Conservation (phyloP, 2,113 vertebrate species). For the Macrotus californicus region DNA sequence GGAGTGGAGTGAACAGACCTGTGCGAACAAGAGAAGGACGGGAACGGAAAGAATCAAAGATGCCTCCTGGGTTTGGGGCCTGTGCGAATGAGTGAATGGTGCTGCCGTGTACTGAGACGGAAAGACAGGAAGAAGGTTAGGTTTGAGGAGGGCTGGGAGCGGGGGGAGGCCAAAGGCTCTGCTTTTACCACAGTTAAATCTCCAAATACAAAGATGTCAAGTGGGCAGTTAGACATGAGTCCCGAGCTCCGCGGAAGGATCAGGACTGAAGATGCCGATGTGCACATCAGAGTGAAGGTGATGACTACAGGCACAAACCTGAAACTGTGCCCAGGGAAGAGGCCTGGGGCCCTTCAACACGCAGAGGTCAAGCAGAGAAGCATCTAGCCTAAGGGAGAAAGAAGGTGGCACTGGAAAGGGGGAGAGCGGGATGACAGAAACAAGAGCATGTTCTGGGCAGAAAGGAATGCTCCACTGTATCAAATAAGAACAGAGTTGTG, state of each 20-base stretch:
- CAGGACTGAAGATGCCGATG: neutral
- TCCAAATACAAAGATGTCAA: neutral
- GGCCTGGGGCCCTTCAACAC: neutral
- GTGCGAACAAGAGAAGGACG: neutral
- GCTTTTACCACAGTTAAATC: neutral
- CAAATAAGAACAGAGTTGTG: neutral
- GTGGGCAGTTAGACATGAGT: neutral
- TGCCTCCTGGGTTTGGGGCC: neutral
- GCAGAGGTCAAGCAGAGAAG: neutral
- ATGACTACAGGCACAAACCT: neutral
- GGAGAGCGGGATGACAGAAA: neutral
- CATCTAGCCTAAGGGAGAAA: neutral
- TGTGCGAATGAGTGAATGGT: neutral
- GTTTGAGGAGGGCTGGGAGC: neutral
- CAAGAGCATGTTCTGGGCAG: neutral
- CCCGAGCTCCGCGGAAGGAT: neutral
- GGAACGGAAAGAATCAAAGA: neutral
- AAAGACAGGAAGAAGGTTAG: neutral
- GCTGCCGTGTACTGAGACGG: neutral
- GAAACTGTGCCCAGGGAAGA: neutral
- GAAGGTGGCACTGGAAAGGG: neutral
- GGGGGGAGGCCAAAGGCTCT: neutral
- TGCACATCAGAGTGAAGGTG: neutral
- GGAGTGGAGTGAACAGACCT: neutral
- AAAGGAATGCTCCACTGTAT: neutral